Percentiles rank a stretch among this genome's conserved stretches.
Evolutionary conservation across 2,113 vertebrate genomes (phyloP).

Genomic region (Gambusia holbrooki): DNA sequence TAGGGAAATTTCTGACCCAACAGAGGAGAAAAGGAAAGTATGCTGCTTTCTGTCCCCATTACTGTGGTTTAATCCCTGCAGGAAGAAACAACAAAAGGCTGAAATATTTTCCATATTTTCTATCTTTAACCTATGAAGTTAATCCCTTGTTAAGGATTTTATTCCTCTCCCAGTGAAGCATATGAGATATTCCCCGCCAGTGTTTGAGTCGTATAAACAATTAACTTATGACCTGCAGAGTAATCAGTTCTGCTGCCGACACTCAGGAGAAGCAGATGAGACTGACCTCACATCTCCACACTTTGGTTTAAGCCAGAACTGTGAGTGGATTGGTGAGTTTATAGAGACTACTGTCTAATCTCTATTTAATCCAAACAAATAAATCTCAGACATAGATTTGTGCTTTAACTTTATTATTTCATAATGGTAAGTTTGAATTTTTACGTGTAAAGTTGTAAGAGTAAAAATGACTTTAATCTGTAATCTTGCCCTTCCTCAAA

Average conservation of each 20-base stretch:
- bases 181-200: slow-evolving; percentile 44
- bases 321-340: slow-evolving; percentile 43
- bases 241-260: slow-evolving; percentile 31
- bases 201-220: slow-evolving; percentile 64
- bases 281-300: slow-evolving; percentile 44
- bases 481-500: background rate
- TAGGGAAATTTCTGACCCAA: background rate
- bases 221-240: slow-evolving; percentile 61
- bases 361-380: slow-evolving; percentile 12
- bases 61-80: slow-evolving; percentile 19
- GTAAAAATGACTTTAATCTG: background rate
- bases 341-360: slow-evolving; percentile 24
- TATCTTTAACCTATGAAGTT: slow-evolving; percentile 8
- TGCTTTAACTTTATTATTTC: slow-evolving; percentile 37
- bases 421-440: slow-evolving; percentile 3
- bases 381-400: slow-evolving; percentile 23
- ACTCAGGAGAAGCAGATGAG: slow-evolving; percentile 33
- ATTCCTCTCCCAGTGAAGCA: slow-evolving; percentile 28
- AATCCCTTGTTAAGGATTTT: slow-evolving; percentile 23
- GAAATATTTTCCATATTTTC: background rate
- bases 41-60: background rate
- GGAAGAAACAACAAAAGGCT: slow-evolving; percentile 12
- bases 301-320: slow-evolving; percentile 31
- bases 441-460: slow-evolving; percentile 10
- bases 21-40: background rate